These are phyloP conservation scores for Diorhabda elongata DNA, from an alignment of 1,140 invertebrate genomes.

Conservation along the genomic window DNA sequence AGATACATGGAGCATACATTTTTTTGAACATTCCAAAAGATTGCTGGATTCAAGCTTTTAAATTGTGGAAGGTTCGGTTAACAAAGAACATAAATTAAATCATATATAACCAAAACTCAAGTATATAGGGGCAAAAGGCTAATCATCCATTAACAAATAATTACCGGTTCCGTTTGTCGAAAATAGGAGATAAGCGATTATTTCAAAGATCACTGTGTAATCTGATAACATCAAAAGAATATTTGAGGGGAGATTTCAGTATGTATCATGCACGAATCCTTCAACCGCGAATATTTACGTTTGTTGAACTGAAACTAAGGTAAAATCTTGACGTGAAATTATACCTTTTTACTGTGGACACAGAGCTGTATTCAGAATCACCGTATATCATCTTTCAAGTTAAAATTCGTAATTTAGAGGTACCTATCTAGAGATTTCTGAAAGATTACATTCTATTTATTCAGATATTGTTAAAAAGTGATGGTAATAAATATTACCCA, in stretches of 20 bases:
- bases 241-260: constrained; percentile 8
- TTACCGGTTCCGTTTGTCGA: neutral
- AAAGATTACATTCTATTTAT: too few relatives aligned
- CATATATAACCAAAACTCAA: too few relatives aligned
- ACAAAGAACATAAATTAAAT: too few relatives aligned
- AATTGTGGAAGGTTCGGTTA: too few relatives aligned
- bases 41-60: too few relatives aligned
- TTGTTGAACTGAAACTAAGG: neutral
- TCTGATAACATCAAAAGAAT: constrained; percentile 15
- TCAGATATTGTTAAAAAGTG: too few relatives aligned
- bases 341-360: neutral
- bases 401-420: too few relatives aligned
- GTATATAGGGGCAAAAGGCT: neutral
- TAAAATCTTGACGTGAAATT: neutral
- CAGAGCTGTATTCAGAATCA: neutral
- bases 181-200: constrained; percentile 11
- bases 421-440: too few relatives aligned
- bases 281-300: neutral
- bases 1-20: too few relatives aligned
- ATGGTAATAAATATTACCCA: too few relatives aligned
- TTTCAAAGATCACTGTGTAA: constrained; percentile 9
- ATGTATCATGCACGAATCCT: neutral
- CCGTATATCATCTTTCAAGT: too few relatives aligned
- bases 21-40: too few relatives aligned
- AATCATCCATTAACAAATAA: constrained; percentile 8